Conservation (phyloP, 2,888 invertebrate species). For the Drosophila kambysellisi region DNA sequence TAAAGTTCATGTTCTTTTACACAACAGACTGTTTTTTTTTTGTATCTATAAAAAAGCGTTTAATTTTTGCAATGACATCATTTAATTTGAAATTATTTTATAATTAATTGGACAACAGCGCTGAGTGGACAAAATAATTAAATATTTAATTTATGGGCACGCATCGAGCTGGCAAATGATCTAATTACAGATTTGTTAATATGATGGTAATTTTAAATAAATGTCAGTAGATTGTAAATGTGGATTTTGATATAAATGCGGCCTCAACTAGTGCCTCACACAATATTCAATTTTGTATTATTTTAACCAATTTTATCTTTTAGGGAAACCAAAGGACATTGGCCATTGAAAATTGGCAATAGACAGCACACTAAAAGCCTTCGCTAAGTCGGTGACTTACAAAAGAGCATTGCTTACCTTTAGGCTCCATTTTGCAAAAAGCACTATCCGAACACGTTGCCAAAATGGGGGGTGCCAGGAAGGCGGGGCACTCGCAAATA, state of each 20-base stretch:
- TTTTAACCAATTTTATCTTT: neutral
- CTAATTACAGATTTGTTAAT: conserved; percentile 46
- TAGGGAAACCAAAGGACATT: neutral
- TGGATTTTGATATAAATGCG: neutral
- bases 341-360: neutral
- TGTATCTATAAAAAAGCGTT: conserved; percentile 40
- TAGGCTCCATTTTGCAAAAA: conserved; percentile 6
- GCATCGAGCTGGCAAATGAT: conserved; percentile 21
- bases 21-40: conserved; percentile 24
- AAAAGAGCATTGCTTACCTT: conserved; percentile 19
- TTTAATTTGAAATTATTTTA: conserved; percentile 74
- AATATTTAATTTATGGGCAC: conserved; percentile 70
- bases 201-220: conserved; percentile 1
- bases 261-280: neutral
- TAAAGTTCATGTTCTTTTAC: conserved; percentile 68
- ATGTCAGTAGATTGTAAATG: neutral
- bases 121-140: conserved; percentile 73
- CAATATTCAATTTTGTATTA: neutral
- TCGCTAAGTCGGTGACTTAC: conserved; percentile 10
- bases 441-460: conserved; percentile 15
- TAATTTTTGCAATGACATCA: conserved; percentile 51
- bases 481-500: conserved; percentile 51
- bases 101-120: conserved; percentile 72
- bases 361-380: conserved; percentile 4
- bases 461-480: neutral